Evolutionary conservation across 2,113 vertebrate species (phyloP), one percentile per base, ranked within the genome.

Genomic region (Odocoileus virginianus): DNA sequence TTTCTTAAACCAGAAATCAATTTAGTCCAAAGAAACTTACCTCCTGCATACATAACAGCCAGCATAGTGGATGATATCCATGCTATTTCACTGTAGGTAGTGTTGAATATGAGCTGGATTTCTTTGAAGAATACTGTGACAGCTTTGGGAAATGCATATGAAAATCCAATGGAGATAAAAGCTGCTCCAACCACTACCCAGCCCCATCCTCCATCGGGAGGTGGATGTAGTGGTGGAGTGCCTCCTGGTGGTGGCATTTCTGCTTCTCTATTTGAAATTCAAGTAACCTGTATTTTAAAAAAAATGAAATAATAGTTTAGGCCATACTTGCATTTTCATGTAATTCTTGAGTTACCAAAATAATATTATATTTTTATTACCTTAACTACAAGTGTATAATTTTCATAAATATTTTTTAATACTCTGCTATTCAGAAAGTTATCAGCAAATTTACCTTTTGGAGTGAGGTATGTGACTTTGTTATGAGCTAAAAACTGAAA

Each of bases 11-110:
- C 8, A 74, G 28, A 95, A 87, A 50, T 92, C 15, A 30, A 57
- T 76, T 84, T 71, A 47, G 83, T 96, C n/a, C 54, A 1, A 6
- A 96, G 64, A 95, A 2, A 30, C 99, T 99, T 99, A 99, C 99
- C 99, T 99, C 99, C 99, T 89, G 99, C 99, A n/a, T 99, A 99
- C 99, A 99, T 99, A 97, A 99, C 99, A 28, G 99, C 99, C 28
- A 99, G 98, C 99, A 99, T 99, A 98, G 99, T 99, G 0, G 99
- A 99, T 76, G 99, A 99, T 98, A 99, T 99, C 99, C 99, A 99
- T 2, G 99, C 99, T 64, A 99, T 99, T 98, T 99, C 98, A 95
- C 99, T 99, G 98, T 99, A 99, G 50, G 99, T 98, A 33, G 99
- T 98, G 11, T 98, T 81, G 93, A 99, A 99, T 97, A 99, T 99